Base-by-base conservation (phyloP, 2,113 vertebrate species). In the Bettongia penicillata region DNA sequence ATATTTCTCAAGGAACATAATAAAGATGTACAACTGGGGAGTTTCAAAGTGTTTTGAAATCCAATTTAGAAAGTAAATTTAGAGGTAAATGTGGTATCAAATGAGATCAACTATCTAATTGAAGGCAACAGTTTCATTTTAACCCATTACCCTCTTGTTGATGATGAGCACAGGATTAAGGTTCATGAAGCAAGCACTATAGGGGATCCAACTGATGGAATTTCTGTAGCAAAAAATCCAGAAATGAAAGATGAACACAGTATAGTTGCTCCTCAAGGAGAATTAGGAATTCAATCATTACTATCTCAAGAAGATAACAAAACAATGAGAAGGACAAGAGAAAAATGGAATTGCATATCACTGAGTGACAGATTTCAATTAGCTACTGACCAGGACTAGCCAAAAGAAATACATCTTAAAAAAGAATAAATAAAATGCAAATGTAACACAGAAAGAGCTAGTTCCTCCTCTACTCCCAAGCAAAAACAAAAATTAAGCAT, bases 371-470 rank as follows among this genome's bases (percentile, higher is more conserved):
- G 2, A 37, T 92, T 77, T 25, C 91, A 77, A 90, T 49, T 50
- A 96, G 43, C 31, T 93, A 31, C 31, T 91, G 89, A 49, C 2
- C 23, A 93, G 90, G 31, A 92, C 9, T 84, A 97, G 95, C 31
- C 6, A 48, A 97, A 97, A 97, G 90, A 51, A 53, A 77, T 53
- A 37, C 28, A 91, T 94, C 47, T 94, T 89, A 97, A 93, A 93
- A 0, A 14, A 0, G 0, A 96, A 84, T 51, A 96, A 97, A 91
- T 93, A 97, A 96, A 97, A 57, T 91, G 11, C 51, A 92, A 93
- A 94, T 55, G 1, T 51, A 8, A 84, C 84, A 47, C 95, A 97
- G 51, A 77, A 97, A 91, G 91, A 89, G 52, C 57, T 68, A 7
- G 61, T 37, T 68, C 61, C 8, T 84, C 68, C 37, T 23, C 6